Conservation (phyloP, 2,797 vertebrate species). For the Cheirogaleus major region DNA sequence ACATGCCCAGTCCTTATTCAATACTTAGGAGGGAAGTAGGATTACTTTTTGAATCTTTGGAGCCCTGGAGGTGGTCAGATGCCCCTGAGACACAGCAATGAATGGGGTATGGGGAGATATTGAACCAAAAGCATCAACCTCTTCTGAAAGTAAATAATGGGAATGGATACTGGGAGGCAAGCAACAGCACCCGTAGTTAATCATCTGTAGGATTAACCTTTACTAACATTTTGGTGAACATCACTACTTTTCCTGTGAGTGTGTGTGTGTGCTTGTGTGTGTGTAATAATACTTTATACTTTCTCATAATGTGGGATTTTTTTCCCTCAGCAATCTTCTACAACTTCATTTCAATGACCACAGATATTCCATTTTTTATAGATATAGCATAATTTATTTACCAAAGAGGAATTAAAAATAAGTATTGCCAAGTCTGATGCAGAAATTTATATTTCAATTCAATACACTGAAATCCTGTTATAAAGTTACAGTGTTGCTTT, state of each 20-base stretch:
- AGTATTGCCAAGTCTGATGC: neutral
- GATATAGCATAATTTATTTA: neutral
- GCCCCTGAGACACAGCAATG: neutral
- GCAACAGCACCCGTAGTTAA: neutral
- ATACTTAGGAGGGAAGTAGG: neutral
- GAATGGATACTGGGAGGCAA: neutral
- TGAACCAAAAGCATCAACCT: neutral
- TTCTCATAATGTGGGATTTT: neutral
- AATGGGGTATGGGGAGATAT: neutral
- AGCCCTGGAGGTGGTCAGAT: neutral
- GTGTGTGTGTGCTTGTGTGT: neutral
- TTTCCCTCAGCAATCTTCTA: neutral
- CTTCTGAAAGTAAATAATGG: neutral
- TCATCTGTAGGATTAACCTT: neutral
- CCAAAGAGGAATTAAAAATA: constrained; percentile 3
- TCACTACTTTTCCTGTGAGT: neutral
- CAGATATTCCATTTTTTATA: neutral
- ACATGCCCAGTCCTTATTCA: neutral
- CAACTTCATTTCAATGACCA: neutral
- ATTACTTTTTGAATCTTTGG: neutral
- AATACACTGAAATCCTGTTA: neutral
- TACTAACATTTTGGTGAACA: neutral
- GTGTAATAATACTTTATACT: neutral
- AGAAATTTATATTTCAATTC: neutral
- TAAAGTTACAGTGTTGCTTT: neutral